Percentiles rank a stretch among this genome's conserved stretches.
These are phyloP conservation scores for Lepidurus apus DNA, from an alignment of 1,140 invertebrate species.

Conservation along the genomic window DNA sequence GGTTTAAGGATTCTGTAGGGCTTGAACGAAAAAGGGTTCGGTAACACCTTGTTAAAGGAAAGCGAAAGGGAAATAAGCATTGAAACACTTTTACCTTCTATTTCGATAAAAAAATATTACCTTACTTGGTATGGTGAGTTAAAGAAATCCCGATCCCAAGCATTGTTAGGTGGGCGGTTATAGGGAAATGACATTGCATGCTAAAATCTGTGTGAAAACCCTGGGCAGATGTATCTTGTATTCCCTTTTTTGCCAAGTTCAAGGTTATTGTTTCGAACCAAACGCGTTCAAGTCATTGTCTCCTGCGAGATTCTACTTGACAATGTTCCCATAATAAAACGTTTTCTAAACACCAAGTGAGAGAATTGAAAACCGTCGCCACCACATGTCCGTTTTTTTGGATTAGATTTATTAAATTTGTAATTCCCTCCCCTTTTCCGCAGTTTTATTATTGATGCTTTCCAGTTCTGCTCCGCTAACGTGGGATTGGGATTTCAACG, in stretches of 20 bases:
- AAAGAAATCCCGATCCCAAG: background rate
- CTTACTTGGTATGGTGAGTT: background rate
- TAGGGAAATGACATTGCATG: background rate
- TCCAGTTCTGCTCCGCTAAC: slow-evolving; percentile 10
- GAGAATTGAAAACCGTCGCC: background rate
- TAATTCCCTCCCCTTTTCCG: background rate
- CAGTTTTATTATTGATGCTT: background rate
- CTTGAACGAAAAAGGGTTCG: background rate
- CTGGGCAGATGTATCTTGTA: background rate
- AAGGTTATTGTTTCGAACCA: background rate
- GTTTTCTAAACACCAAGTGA: background rate
- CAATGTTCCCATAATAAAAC: background rate
- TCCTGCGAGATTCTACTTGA: background rate
- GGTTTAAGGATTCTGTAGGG: background rate
- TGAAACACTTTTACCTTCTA: slow-evolving; percentile 4
- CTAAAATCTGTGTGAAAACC: background rate
- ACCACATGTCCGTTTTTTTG: no score
- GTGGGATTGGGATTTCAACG: background rate
- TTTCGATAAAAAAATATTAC: background rate
- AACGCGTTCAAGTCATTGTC: background rate
- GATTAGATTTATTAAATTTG: background rate
- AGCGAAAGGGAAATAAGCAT: background rate
- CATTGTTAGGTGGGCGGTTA: slow-evolving; percentile 14
- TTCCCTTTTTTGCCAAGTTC: background rate
- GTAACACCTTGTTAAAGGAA: slow-evolving; percentile 16